Base-by-base conservation (phyloP, 1,140 invertebrate genomes). In the Helicoverpa armigera region DNA sequence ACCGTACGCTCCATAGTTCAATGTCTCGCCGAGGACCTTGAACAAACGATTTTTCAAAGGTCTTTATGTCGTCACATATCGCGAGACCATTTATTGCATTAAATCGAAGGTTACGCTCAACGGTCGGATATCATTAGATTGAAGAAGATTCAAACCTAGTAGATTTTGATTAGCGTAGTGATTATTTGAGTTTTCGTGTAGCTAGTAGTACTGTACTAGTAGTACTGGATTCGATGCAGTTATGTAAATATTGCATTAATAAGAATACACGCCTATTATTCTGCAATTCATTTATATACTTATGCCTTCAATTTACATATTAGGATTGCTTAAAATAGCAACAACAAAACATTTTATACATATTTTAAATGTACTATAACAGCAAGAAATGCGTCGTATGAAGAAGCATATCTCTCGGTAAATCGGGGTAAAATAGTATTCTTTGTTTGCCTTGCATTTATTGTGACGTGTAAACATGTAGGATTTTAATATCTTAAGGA, bases 1-100 rank as follows among this genome's bases (percentile, higher is more conserved):
- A 82, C 82, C 78, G 69, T 76, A 81, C 81, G 83, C 61, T 82
- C 80, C 61, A 83, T 85, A 87, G 87, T 88, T 88, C 87, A 88
- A 88, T 86, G 87, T 83, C 85, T 86, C 23, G 29, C 14, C 7
- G 70, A 12, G 69, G 82, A 67, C 87, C 87, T 88, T 88, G 87
- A 86, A 83, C 50, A 77, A 69, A 82, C 53, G 58, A 48, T 75
- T 80, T 69, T 82, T 82, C 61, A 75, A 78, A 74, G 53, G 56
- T 75, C 61, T 79, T 56, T 61, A 76, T 75, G 60, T 79, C 77
- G 77, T 80, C 80, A 82, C 67, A 78, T 82, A 63, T 74, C 53
- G 69, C 76, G 63, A 79, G 63, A 69, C 53, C 43, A 60, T 70
- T 79, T 77, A 65, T 77, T 77, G 75, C 60, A 43, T 65, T 54